Evolutionary conservation across 1,140 invertebrate species (phyloP), one percentile per base, ranked within the genome.

Genomic region (Caenorhabditis brenneri): DNA sequence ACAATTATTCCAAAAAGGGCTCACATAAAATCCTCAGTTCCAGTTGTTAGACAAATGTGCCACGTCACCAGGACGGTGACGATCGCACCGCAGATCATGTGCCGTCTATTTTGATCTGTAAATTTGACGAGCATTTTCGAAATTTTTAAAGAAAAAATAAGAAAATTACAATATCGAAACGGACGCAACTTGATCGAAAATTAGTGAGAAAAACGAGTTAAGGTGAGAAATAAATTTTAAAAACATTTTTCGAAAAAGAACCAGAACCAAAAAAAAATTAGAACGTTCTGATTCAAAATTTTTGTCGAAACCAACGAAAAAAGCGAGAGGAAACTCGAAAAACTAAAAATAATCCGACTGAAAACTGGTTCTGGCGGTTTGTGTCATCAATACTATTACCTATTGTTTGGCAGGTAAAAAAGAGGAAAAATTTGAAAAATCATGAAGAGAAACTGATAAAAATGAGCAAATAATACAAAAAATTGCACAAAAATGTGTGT

Each of bases 61-160:
- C 65, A 74, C 65, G 65, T 74, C 65, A 74, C 65, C 65, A 74
- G 46, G 9, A 46, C 22, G 65, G 65, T 74, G 65, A 74, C 65
- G 65, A 74, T 74, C 24, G 65, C 65, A 74, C 65, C 65, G 65
- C 65, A 74, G 65, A 74, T 74, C 65, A 74, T 74, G 65, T 74
- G 65, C 65, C 65, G 65, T 42, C 65, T 74, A 74, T 74, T 42
- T 74, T 74, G 65, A 74, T 74, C 65, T 74, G 65, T 10, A 74
- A 74, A 29, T 29, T 58, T 19, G 12, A n/a, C 12, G 19, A 7
- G 24, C 6, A 29, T 65, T 24, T 65, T 22, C 16, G 36, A 33
- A 36, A 1, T 51, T 51, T 55, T 19, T 27, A 33, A 65, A 33
- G 36, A 33, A 16, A 36, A 33, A 24, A 16, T 10, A 42, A 46